A percentile compares a stretch with the other conserved stretches of the same genome.
phyloP scores from a whole-genome alignment of 2,888 invertebrate genomes.

The Ametastegia equiseti region DNA sequence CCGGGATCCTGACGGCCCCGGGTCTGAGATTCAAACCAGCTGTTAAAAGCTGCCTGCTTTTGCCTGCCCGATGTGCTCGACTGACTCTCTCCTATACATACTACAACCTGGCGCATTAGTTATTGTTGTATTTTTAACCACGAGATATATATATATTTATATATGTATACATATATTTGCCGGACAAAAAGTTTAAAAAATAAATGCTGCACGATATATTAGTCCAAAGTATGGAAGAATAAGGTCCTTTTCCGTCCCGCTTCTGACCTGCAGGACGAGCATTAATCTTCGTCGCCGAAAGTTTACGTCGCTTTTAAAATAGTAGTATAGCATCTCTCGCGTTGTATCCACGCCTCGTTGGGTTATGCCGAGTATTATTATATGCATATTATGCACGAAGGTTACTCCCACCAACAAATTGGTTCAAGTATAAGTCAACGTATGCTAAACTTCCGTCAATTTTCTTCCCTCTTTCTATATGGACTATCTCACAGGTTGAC shows the following conservation, averaged over 20 bases:
- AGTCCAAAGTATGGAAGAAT: neutral
- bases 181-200: no score
- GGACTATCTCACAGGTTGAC: slow-evolving; percentile 19
- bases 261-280: slow-evolving; percentile 18
- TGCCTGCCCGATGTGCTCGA: neutral
- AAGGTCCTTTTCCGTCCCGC: slow-evolving; percentile 14
- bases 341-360: slow-evolving; percentile 46
- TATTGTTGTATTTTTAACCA: neutral
- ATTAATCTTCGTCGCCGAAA: slow-evolving; percentile 39
- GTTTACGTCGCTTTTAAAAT: slow-evolving; percentile 5
- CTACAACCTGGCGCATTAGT: neutral
- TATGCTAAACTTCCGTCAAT: slow-evolving; percentile 45
- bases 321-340: no score
- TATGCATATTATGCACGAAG: slow-evolving; percentile 45
- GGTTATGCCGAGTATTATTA: slow-evolving; percentile 29
- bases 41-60: slow-evolving; percentile 64
- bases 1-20: slow-evolving; percentile 65
- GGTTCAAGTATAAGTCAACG: slow-evolving; percentile 46
- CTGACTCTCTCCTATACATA: slow-evolving; percentile 8
- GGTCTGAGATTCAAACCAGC: slow-evolving; percentile 73
- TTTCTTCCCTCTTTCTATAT: neutral
- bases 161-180: no score
- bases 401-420: slow-evolving; percentile 44
- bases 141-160: neutral
- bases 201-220: neutral